Conservation (phyloP, 2,888 invertebrate genomes). For the Lingula anatina region DNA sequence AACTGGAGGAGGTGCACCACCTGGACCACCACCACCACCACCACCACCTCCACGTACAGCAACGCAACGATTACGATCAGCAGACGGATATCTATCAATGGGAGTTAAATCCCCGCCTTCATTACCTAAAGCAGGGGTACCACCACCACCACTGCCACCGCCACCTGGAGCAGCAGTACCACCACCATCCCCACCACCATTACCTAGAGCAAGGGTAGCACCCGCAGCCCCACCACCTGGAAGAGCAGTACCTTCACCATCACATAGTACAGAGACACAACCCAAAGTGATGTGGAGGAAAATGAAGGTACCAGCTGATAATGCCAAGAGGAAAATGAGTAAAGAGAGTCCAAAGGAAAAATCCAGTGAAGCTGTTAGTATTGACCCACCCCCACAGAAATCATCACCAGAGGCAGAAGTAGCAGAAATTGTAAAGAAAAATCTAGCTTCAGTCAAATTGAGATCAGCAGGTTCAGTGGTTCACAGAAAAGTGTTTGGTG, state of each 20-base stretch:
- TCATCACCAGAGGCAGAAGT: neutral
- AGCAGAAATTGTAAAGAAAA: too few relatives aligned
- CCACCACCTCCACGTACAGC: slow-evolving; percentile 5
- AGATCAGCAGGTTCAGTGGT: too few relatives aligned
- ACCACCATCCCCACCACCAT: slow-evolving; percentile 6
- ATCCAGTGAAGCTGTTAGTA: neutral
- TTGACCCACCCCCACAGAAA: neutral
- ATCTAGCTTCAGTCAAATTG: too few relatives aligned
- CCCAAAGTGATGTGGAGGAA: neutral
- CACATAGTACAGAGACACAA: neutral
- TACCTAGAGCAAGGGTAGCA: neutral
- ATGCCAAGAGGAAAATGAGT: neutral
- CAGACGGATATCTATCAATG: neutral
- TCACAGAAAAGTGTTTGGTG: too few relatives aligned
- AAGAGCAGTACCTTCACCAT: neutral
- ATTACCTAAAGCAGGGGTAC: neutral
- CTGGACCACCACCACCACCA: slow-evolving; percentile 1
- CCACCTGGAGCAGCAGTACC: neutral
- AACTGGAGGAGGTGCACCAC: neutral
- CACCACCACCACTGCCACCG: slow-evolving; percentile 3
- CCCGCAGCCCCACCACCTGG: slow-evolving; percentile 3
- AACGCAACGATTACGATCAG: neutral
- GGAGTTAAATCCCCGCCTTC: neutral
- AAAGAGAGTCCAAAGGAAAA: neutral
- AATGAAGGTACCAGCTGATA: too few relatives aligned